Evolutionary conservation across 2,797 vertebrate genomes (phyloP).

Genomic region (Mastacembelus armatus): DNA sequence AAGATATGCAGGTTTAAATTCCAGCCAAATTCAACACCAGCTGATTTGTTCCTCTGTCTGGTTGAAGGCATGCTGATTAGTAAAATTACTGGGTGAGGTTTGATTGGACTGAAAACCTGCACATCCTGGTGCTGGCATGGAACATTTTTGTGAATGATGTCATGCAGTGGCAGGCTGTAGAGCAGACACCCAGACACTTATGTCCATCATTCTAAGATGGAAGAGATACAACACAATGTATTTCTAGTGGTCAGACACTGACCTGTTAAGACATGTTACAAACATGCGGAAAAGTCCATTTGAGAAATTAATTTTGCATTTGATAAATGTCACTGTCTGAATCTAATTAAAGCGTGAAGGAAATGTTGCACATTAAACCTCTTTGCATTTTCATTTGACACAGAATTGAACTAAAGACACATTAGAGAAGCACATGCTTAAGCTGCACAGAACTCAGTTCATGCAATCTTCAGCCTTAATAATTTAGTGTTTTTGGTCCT

Average conservation of each 20-base stretch:
- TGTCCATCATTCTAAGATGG: not conserved
- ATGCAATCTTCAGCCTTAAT: constrained; percentile 41
- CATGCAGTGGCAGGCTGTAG: constrained; percentile 40
- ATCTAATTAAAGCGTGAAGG: not conserved
- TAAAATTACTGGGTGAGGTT: constrained; percentile 57
- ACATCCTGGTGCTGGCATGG: constrained; percentile 37
- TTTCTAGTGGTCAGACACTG: too few relatives aligned
- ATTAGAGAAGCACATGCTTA: not conserved
- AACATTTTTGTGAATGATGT: constrained; percentile 34
- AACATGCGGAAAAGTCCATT: not conserved
- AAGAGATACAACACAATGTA: not conserved
- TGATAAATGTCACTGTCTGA: constrained; percentile 1
- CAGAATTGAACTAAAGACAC: not conserved
- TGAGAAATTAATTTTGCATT: not conserved
- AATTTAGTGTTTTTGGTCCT: constrained; percentile 32
- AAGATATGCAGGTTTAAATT: constrained; percentile 49
- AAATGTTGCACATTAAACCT: not conserved
- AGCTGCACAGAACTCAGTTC: not conserved
- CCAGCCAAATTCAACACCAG: constrained; percentile 53
- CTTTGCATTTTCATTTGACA: not conserved
- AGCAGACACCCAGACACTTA: constrained; percentile 18
- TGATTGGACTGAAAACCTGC: constrained; percentile 62
- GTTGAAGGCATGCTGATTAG: constrained; percentile 61
- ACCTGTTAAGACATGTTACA: not conserved
- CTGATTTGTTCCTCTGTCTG: constrained; percentile 50